Base-by-base conservation (phyloP, 2,113 vertebrate species). In the Phyllostomus hastatus region DNA sequence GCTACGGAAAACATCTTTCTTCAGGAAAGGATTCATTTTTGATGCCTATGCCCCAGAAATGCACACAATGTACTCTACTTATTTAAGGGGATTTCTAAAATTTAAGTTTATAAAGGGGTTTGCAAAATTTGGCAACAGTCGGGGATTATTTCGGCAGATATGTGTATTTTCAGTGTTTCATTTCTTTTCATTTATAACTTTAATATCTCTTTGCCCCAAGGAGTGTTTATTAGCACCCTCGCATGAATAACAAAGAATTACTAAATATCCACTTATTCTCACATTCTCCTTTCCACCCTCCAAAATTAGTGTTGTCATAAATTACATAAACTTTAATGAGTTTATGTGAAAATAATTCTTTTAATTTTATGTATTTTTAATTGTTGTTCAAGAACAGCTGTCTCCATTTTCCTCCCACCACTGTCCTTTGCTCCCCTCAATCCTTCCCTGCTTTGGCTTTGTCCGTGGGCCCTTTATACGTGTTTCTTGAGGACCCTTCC, bases 81-180 rank as follows among this genome's bases (percentile, higher is more conserved):
- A 33, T 76, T 89, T 79, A 28, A 59, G 17, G 14, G 3, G 17
- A 24, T 73, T 88, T 89, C 31, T 81, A 73, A 76, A 88, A 70
- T 41, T 81, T 84, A 38, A n/a, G 48, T 80, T 61, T 66, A 54
- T 76, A 59, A 72, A 81, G 9, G 7, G 20, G 31, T 95, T 80
- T 67, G 2, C 9, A 92, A 57, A 17, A 16, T 24, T 8, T 69
- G 64, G 7, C 8, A 1, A 7, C 72, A 59, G 7, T 81, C 41
- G 80, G n/a, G 14, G 7, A 87, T 90, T 88, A 75, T 59, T 86
- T 91, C 70, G 50, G 7, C 9, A 73, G n/a, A 24, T 57, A 83
- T 76, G 54, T 92, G 48, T 48, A 75, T 79, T 93, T 91, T 92
- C 38, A 91, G 52, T 64, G 35, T 50, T 92, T 81, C 85, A 92